A percentile compares a stretch with the other conserved stretches of the same genome.
phyloP scores from a whole-genome alignment of 2,797 vertebrate species.

The Orientallactaga sibirica region DNA sequence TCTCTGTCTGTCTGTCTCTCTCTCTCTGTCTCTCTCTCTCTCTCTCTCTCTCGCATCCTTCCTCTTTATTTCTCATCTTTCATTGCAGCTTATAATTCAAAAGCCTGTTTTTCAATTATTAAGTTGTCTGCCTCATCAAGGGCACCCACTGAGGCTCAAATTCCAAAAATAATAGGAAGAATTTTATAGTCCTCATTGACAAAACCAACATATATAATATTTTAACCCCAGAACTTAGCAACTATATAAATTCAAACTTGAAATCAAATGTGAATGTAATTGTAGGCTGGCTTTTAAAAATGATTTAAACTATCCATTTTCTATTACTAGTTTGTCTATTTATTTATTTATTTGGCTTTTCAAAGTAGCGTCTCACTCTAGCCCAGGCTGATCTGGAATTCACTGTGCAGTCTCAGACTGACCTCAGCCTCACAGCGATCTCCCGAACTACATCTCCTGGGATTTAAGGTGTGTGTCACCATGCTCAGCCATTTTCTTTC shows the following conservation, averaged over 20 bases:
- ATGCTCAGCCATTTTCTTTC: not conserved
- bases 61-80: not conserved
- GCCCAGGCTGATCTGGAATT: no score
- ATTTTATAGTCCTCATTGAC: not conserved
- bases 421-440: no score
- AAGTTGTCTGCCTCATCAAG: not conserved
- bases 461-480: no score
- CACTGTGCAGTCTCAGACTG: no score
- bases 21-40: not conserved
- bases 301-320: not conserved
- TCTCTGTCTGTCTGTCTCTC: no score
- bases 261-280: not conserved
- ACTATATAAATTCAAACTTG: not conserved
- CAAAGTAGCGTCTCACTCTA: no score
- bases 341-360: no score
- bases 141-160: not conserved
- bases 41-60: not conserved
- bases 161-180: not conserved
- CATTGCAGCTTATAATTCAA: not conserved
- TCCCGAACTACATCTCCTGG: no score
- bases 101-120: not conserved
- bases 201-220: not conserved
- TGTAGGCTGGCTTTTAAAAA: conserved; percentile 24
- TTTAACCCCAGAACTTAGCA: not conserved
- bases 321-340: no score